phyloP scores from a whole-genome alignment of 2,888 invertebrate species.

The Dryococelus australis region DNA sequence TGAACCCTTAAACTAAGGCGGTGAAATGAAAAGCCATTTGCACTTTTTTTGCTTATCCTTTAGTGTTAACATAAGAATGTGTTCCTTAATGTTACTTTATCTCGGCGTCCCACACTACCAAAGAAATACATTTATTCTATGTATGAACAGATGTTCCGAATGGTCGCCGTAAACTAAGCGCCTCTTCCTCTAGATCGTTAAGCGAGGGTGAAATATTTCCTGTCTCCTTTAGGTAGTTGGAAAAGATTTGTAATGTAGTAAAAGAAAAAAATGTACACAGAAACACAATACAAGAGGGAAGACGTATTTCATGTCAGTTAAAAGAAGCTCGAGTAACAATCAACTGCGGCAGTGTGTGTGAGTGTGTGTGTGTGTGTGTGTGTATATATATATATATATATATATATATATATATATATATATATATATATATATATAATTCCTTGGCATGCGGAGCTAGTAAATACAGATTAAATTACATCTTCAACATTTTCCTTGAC shows the following conservation, averaged over 20 bases:
- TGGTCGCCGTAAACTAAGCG: neutral
- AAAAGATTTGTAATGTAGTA: neutral
- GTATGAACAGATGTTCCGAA: slow-evolving; percentile 2
- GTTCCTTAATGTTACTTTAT: neutral
- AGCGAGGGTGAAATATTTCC: neutral
- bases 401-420: too few relatives aligned
- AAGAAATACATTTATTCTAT: neutral
- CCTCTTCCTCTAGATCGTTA: neutral
- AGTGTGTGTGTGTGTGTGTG: too few relatives aligned
- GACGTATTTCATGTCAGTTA: neutral
- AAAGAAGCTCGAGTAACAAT: neutral
- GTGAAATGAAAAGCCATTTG: too few relatives aligned
- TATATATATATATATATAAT: too few relatives aligned
- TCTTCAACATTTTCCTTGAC: too few relatives aligned
- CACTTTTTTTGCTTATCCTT: neutral
- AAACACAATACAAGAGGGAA: neutral
- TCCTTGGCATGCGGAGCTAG: too few relatives aligned
- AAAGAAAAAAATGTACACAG: neutral
- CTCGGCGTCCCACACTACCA: neutral
- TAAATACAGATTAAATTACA: too few relatives aligned
- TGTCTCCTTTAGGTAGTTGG: neutral
- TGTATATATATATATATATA: too few relatives aligned
- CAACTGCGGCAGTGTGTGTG: too few relatives aligned
- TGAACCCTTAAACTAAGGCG: too few relatives aligned
- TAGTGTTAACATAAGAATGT: neutral